phyloP scores from a whole-genome alignment of 1,140 invertebrate species.

The Trachymyrmex cornetzi region DNA sequence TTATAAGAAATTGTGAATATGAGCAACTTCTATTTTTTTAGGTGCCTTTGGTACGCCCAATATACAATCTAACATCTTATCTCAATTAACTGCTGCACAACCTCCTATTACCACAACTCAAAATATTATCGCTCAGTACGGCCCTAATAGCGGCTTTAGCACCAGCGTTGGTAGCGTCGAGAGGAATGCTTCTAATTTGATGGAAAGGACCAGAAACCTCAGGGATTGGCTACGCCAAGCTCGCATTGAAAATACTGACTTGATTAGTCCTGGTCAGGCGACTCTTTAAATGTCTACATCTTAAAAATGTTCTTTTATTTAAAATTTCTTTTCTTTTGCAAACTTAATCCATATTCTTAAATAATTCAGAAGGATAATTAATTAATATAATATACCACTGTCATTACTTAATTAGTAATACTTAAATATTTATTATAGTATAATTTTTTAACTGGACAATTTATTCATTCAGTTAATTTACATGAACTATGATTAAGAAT shows the following conservation, averaged over 20 bases:
- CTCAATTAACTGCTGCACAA: slow-evolving; percentile 81
- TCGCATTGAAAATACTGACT: slow-evolving; percentile 83
- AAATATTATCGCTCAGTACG: slow-evolving; percentile 86
- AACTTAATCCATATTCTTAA: slow-evolving; percentile 12
- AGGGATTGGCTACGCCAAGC: slow-evolving; percentile 89
- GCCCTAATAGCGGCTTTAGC: slow-evolving; percentile 84
- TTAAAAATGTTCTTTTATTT: neutral
- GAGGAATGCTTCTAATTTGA: slow-evolving; percentile 87
- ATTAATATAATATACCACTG: neutral
- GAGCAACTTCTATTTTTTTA: slow-evolving; percentile 30
- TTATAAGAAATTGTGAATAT: neutral
- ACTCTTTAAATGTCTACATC: slow-evolving; percentile 79
- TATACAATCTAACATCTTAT: slow-evolving; percentile 85
- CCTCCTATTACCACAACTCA: slow-evolving; percentile 82
- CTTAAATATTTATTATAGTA: slow-evolving; percentile 9
- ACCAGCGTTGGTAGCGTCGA: slow-evolving; percentile 85
- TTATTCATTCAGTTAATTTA: slow-evolving; percentile 23
- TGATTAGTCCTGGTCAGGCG: slow-evolving; percentile 84
- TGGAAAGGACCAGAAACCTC: slow-evolving; percentile 89
- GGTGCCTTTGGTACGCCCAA: slow-evolving; percentile 84
- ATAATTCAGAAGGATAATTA: neutral
- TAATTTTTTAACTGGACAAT: slow-evolving; percentile 30
- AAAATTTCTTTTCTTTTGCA: slow-evolving; percentile 10
- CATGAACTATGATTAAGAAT: neutral
- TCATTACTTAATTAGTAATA: slow-evolving; percentile 15